phyloP scores from a whole-genome alignment of 2,888 invertebrate genomes.

The Belgica antarctica region DNA sequence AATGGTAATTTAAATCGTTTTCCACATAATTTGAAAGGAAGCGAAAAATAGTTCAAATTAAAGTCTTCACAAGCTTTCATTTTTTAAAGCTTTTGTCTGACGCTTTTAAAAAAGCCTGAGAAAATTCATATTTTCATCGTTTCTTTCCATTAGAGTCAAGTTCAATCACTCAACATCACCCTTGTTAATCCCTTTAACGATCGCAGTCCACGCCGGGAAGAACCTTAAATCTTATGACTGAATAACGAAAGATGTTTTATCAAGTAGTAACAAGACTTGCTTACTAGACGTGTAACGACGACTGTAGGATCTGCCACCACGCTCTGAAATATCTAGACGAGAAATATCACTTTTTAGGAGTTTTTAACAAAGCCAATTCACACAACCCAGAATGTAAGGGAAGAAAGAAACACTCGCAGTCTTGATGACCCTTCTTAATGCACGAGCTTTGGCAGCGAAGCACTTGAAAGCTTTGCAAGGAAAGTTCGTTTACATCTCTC shows the following conservation, averaged over 20 bases:
- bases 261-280: neutral
- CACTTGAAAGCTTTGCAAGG: neutral
- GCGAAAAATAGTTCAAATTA: too few species aligned
- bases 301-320: neutral
- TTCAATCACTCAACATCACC: too few species aligned
- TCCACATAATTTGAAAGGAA: too few species aligned
- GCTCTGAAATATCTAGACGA: neutral
- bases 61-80: too few species aligned
- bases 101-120: too few species aligned
- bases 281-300: neutral
- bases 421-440: neutral
- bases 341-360: slow-evolving; percentile 23
- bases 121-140: too few species aligned
- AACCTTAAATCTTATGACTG: slow-evolving; percentile 8
- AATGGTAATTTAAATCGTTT: too few species aligned
- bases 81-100: too few species aligned
- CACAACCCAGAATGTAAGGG: neutral
- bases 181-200: too few species aligned
- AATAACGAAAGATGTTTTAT: neutral
- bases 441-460: neutral
- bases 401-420: neutral
- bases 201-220: neutral
- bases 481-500: neutral
- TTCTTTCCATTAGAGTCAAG: too few species aligned
- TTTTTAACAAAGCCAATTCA: neutral